Conservation (phyloP, 1,140 invertebrate genomes). For the Lithobius niger region DNA sequence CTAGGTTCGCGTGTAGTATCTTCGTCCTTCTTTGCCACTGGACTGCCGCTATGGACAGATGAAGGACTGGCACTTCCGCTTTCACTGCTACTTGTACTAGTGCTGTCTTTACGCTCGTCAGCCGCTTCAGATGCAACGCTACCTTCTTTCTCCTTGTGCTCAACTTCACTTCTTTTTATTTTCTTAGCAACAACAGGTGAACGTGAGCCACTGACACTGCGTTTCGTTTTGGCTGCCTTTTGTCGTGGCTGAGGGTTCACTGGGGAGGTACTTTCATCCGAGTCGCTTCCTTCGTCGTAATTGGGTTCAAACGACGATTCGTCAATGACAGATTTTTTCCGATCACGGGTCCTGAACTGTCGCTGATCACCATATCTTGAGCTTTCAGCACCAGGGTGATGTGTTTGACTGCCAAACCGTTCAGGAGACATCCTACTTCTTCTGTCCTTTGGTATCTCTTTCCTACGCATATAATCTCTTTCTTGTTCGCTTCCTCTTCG, state of each 20-base stretch:
- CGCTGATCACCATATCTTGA: slow-evolving; percentile 5
- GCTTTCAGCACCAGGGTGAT: slow-evolving; percentile 7
- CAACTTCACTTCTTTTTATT: no score
- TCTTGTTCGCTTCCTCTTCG: not conserved
- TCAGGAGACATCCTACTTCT: not conserved
- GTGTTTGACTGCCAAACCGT: not conserved
- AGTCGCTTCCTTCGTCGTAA: slow-evolving; percentile 38
- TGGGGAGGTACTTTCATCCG: not conserved
- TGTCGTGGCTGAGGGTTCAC: not conserved
- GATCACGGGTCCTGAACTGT: slow-evolving; percentile 35
- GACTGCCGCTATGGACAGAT: no score
- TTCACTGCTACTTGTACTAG: not conserved
- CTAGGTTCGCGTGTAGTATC: not conserved
- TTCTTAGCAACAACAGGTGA: not conserved
- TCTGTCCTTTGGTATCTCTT: not conserved
- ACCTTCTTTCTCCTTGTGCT: not conserved
- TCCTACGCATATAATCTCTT: not conserved
- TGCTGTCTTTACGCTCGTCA: not conserved
- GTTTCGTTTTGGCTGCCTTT: not conserved
- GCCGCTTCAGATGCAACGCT: not conserved
- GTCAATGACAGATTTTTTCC: slow-evolving; percentile 49
- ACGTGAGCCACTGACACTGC: not conserved
- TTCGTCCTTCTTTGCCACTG: not conserved
- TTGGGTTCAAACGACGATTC: slow-evolving; percentile 58
- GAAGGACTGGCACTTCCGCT: slow-evolving; percentile 3